Base-by-base conservation (phyloP, 2,888 invertebrate genomes). In the Lithodes maja region DNA sequence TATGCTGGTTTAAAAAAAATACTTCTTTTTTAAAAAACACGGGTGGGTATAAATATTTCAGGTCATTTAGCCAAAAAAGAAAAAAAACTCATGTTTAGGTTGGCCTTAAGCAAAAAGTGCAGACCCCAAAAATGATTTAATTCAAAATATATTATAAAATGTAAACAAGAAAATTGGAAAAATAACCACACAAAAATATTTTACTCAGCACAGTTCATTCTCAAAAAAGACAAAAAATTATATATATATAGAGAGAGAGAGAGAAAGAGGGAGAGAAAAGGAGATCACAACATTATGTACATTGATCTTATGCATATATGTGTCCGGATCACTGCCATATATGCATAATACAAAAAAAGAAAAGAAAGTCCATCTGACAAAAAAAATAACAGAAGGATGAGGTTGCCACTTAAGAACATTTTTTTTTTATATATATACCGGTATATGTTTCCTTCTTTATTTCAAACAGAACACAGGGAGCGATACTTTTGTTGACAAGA, bases 271-370 rank as follows among this genome's bases (percentile, higher is more conserved):
- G 33, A 61, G 61, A 61, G 61, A 61, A 61, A 12, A n/a, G 53
- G 81, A 86, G 81, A 86, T 79, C 68, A 85, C 75, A 81, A 81
- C 85, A 84, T 85, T 85, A 81, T 89, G 75, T 89, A 85, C 88
- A 89, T 84, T 80, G n/a, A 85, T 81, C 15, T 85, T 89, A 85
- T 89, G 85, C 85, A 85, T 85, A 85, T 89, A 89, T 89, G 88
- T 80, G 80, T 85, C 79, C 78, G 5, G 17, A 33, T 52, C 17
- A 53, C 88, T 74, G 74, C 75, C 85, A 89, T 89, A 89, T 85
- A 89, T 80, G 85, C 85, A 89, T 85, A 81, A 85, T 33, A 33
- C 33, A 33, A 33, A 33, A 33, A 33, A 33, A n/a, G n/a, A n/a
- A 33, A 33, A 33, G 33, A 82, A 9, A 15, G 50, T 55, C 74